phyloP scores from a whole-genome alignment of 35 echinoderm and acorn worm species.

The Eucidaris tribuloides region DNA sequence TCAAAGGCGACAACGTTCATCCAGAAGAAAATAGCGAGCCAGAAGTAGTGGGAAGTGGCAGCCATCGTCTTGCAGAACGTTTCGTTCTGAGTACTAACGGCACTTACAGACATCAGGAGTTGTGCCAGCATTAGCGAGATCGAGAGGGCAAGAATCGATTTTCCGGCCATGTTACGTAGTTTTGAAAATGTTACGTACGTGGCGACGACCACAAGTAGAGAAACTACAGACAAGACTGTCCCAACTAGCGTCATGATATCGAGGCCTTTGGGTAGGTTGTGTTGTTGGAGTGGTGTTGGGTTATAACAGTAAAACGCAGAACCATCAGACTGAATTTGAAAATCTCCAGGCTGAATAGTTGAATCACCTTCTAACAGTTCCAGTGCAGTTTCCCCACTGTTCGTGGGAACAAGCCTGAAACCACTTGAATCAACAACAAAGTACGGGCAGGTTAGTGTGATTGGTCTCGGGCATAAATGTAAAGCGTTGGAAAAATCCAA shows the following conservation, averaged over 20 bases:
- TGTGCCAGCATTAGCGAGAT: conserved; percentile 15
- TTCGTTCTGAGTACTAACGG: not conserved
- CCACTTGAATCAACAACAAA: not conserved
- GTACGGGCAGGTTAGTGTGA: not conserved
- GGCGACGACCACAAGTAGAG: conserved; percentile 5
- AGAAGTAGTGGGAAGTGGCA: conserved; percentile 31
- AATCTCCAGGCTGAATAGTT: not conserved
- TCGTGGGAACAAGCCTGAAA: no score
- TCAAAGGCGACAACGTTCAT: conserved; percentile 57
- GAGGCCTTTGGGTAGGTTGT: not conserved
- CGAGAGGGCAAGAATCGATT: conserved; percentile 15
- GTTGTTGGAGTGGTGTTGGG: not conserved
- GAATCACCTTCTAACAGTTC: no score
- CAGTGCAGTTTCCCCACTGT: not conserved
- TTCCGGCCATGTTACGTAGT: conserved; percentile 32
- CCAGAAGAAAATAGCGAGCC: conserved; percentile 60
- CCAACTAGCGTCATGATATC: conserved; percentile 2
- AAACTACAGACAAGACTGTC: conserved; percentile 3
- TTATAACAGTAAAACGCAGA: not conserved
- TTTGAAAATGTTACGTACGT: conserved; percentile 33
- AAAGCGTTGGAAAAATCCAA: not conserved
- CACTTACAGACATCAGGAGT: not conserved
- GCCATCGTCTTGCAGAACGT: conserved; percentile 11
- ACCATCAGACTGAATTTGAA: not conserved
- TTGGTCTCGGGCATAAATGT: no score